A percentile compares a stretch with the other conserved stretches of the same genome.
These are phyloP conservation scores for Platynereis dumerilii DNA, from an alignment of 2,888 invertebrate genomes.

Conservation along the genomic window DNA sequence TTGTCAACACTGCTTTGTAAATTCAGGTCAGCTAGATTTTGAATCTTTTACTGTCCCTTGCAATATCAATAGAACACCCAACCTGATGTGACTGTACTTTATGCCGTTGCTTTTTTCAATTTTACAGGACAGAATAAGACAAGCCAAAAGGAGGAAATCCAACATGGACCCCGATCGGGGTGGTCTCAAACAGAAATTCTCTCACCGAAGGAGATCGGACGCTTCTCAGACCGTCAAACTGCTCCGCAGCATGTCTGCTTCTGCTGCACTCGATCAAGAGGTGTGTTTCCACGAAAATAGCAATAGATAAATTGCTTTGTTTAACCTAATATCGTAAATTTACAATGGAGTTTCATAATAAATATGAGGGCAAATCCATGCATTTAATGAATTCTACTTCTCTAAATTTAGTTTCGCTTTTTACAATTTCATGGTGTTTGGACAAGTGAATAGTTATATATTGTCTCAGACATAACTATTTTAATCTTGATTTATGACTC, in stretches of 20 bases:
- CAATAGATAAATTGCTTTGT: too few species aligned
- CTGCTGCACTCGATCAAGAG: background rate
- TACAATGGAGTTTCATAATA: too few species aligned
- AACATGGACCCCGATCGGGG: slow-evolving; percentile 12
- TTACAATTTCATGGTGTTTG: too few species aligned
- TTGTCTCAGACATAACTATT: too few species aligned
- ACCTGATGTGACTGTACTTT: background rate
- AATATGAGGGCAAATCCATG: too few species aligned
- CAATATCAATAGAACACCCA: background rate
- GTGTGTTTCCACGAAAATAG: background rate
- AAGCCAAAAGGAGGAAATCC: slow-evolving; percentile 15
- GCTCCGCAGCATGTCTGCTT: slow-evolving; percentile 18
- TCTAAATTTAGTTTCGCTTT: too few species aligned
- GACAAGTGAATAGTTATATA: too few species aligned
- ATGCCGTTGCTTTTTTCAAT: background rate
- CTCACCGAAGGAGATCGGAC: slow-evolving; percentile 21
- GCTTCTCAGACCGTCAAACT: slow-evolving; percentile 2
- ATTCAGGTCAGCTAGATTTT: background rate
- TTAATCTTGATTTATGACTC: too few species aligned
- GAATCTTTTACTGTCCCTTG: background rate
- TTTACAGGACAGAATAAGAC: slow-evolving; percentile 16
- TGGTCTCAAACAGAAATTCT: slow-evolving; percentile 29
- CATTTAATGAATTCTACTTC: too few species aligned
- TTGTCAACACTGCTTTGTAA: background rate
- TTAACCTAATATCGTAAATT: too few species aligned